A percentile compares a stretch with the other conserved stretches of the same genome.
Evolutionary conservation across 1,140 invertebrate genomes (phyloP).

Genomic region (Rhyacophila brunnea): DNA sequence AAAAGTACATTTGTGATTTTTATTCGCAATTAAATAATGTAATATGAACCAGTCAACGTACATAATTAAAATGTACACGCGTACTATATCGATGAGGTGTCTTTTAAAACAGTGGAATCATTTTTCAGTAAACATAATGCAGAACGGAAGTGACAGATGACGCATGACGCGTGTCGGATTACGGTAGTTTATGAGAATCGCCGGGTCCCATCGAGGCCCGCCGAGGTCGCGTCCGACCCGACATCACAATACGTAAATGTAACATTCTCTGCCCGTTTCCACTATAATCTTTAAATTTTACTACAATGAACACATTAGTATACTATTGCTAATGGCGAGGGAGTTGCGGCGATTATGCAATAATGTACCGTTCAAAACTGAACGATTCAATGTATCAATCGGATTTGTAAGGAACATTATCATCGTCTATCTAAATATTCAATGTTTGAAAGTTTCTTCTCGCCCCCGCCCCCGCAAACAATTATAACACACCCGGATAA

Average conservation of each 20-base stretch:
- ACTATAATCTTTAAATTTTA: conserved; percentile 27
- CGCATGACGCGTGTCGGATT: neutral
- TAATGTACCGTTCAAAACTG: neutral
- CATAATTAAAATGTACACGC: no score
- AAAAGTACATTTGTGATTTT: no score
- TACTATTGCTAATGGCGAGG: conserved; percentile 35
- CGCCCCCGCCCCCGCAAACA: neutral
- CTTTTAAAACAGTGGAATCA: conserved; percentile 18
- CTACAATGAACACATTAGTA: conserved; percentile 37
- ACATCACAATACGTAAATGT: neutral
- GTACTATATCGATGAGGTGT: conserved; percentile 1
- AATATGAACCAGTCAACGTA: no score
- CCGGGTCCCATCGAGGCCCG: neutral
- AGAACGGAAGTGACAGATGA: neutral
- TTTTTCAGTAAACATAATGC: conserved; percentile 11
- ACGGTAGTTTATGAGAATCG: neutral
- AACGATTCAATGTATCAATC: neutral
- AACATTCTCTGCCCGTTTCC: conserved; percentile 18
- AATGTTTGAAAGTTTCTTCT: neutral
- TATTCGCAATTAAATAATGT: no score
- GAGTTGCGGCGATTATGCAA: conserved; percentile 29
- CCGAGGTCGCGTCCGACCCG: neutral
- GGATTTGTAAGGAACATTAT: neutral
- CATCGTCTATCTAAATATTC: conserved; percentile 8
- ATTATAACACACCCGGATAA: conserved; percentile 8